Evolutionary conservation across 1,140 invertebrate species (phyloP), one percentile per base, ranked within the genome.

Genomic region (Rhyzopertha dominica): DNA sequence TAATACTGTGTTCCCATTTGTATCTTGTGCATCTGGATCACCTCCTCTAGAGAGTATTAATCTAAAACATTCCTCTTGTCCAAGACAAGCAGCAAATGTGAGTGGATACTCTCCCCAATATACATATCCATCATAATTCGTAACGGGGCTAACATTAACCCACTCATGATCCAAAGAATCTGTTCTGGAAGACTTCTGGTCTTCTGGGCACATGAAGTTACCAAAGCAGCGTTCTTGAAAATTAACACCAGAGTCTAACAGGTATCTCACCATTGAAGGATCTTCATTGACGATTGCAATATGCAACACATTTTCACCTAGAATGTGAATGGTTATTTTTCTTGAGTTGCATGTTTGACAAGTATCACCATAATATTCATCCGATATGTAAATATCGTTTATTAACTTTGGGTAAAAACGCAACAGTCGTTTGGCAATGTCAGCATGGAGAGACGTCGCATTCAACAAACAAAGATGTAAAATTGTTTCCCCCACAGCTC

Each of bases 271-370:
- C 90, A 98, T 94, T 0, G 88, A 81, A 1, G 94, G 92, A 67
- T 99, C 95, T 65, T 98, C 95, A 67, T 98, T 98, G 0, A 97
- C 94, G 54, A 98, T 97, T 0, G 95, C 92, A 65, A 98, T 94
- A 58, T 99, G 95, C 0, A 99, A 73, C 0, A 90, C 87, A 64
- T 82, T 91, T 62, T 95, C 90, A 1, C 90, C 87, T 87, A 40
- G 43, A 24, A 30, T 40, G 20, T 17, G 18, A 3, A 26, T 5
- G 22, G 1, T 12, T 28, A 8, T 17, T 5, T 8, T 20, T 12
- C 10, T 19, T 39, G 22, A 29, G 29, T 5, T 19, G 29, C 2
- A 39, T 29, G 17, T 22, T 23, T 36, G 26, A 45, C 24, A 29
- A 34, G 26, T 34, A 52, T 66, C 74, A 92, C 91, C 93, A 63